Evolutionary conservation across 1,140 invertebrate species (phyloP).

Genomic region (Orchesella cincta): DNA sequence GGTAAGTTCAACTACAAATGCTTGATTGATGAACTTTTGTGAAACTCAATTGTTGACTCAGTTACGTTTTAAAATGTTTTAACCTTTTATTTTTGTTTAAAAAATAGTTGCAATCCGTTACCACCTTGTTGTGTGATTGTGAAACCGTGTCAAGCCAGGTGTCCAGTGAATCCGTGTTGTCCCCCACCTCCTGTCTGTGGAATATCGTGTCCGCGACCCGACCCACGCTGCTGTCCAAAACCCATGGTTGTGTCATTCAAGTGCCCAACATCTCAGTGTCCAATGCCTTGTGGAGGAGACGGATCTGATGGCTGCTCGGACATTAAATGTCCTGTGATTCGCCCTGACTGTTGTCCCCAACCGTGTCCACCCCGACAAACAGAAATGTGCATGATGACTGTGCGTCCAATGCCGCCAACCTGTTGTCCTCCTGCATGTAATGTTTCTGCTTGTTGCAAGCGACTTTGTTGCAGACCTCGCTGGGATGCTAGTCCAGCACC

Average conservation of each 20-base stretch:
- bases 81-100: background rate
- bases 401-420: conserved; percentile 29
- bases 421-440: conserved; percentile 36
- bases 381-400: conserved; percentile 32
- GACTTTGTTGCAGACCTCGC: conserved; percentile 26
- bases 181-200: conserved; percentile 19
- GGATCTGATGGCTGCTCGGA: background rate
- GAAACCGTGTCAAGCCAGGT: conserved; percentile 12
- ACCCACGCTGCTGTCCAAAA: background rate
- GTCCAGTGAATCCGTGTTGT: conserved; percentile 2
- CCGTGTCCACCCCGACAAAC: conserved; percentile 33
- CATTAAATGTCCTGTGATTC: conserved; percentile 10
- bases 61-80: background rate
- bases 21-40: background rate
- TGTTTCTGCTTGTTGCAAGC: background rate
- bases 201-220: conserved; percentile 6
- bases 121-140: conserved; percentile 43
- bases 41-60: background rate
- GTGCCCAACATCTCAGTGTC: conserved; percentile 5
- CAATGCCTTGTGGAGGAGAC: background rate
- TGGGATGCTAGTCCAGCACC: conserved; percentile 23
- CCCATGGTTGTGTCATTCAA: conserved; percentile 21
- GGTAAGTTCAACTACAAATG: background rate
- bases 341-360: conserved; percentile 3
- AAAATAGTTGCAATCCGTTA: conserved; percentile 36